phyloP scores from a whole-genome alignment of 2,113 vertebrate genomes.

The Sceloporus tristichus region DNA sequence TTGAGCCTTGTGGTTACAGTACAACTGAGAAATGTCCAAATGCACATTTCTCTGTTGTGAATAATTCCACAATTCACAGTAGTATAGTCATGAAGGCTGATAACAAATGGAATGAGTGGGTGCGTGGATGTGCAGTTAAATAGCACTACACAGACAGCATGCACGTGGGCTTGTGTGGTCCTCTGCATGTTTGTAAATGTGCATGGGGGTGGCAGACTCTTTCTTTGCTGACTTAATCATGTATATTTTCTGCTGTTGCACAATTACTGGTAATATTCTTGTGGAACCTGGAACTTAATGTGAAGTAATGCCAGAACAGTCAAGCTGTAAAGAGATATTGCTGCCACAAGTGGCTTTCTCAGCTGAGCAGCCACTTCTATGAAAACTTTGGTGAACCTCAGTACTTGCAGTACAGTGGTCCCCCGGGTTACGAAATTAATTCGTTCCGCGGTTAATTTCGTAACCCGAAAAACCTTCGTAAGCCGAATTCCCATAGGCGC shows the following conservation, averaged over 20 bases:
- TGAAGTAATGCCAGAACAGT: neutral
- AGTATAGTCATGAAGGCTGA: neutral
- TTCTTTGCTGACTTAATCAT: neutral
- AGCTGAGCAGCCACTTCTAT: no score
- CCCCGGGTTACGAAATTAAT: no score
- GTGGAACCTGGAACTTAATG: constrained; percentile 5
- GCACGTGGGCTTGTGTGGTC: neutral
- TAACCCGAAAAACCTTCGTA: no score
- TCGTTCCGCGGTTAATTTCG: no score
- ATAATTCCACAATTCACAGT: neutral
- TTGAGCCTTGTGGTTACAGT: neutral
- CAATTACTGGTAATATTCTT: neutral
- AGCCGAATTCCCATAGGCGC: no score
- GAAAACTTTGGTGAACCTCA: no score
- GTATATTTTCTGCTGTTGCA: neutral
- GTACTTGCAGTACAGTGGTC: no score
- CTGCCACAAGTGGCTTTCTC: neutral
- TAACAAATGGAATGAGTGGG: neutral
- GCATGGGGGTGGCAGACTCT: neutral
- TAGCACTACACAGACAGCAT: neutral
- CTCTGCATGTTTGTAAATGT: neutral
- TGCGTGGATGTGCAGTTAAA: neutral
- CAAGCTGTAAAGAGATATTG: neutral
- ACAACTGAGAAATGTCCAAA: neutral
- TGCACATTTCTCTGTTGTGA: constrained; percentile 15